These are phyloP conservation scores for Poecile atricapillus DNA, from an alignment of 2,113 vertebrate genomes.

Conservation along the genomic window DNA sequence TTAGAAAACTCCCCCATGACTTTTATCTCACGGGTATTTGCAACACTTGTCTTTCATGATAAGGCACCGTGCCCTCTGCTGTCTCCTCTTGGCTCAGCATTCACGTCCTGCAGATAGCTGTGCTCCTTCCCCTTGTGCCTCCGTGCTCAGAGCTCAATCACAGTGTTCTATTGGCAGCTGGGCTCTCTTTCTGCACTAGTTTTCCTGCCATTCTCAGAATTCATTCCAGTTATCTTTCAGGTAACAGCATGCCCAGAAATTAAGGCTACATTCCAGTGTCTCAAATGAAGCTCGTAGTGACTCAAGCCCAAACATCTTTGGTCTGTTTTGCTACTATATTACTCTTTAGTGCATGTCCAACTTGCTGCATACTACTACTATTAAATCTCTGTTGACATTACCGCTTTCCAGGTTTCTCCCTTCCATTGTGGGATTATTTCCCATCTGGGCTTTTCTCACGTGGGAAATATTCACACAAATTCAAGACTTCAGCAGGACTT, in stretches of 20 bases:
- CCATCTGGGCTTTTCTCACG: slow-evolving; percentile 52
- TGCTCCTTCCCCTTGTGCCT: neutral
- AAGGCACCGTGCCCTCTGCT: neutral
- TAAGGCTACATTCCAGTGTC: slow-evolving; percentile 24
- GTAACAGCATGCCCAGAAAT: slow-evolving; percentile 44
- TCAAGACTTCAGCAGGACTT: slow-evolving; percentile 34
- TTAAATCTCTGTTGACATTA: slow-evolving; percentile 51
- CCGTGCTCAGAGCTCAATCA: rapidly evolving
- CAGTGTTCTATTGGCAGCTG: neutral
- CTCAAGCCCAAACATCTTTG: neutral
- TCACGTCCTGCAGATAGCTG: neutral
- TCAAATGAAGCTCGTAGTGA: neutral
- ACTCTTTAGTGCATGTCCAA: slow-evolving; percentile 8
- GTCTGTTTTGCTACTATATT: slow-evolving; percentile 31
- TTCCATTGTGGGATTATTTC: slow-evolving; percentile 47
- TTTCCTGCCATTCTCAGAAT: slow-evolving; percentile 13
- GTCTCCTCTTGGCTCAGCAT: neutral
- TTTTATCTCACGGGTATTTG: neutral
- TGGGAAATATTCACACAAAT: slow-evolving; percentile 59
- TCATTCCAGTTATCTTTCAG: slow-evolving; percentile 26
- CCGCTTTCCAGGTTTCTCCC: slow-evolving; percentile 41
- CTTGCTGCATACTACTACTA: slow-evolving; percentile 32
- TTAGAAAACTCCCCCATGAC: neutral
- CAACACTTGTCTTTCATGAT: neutral
- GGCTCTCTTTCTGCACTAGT: neutral